Evolutionary conservation across 2,113 vertebrate species (phyloP), one percentile per base, ranked within the genome.

Genomic region (Salvator merianae): DNA sequence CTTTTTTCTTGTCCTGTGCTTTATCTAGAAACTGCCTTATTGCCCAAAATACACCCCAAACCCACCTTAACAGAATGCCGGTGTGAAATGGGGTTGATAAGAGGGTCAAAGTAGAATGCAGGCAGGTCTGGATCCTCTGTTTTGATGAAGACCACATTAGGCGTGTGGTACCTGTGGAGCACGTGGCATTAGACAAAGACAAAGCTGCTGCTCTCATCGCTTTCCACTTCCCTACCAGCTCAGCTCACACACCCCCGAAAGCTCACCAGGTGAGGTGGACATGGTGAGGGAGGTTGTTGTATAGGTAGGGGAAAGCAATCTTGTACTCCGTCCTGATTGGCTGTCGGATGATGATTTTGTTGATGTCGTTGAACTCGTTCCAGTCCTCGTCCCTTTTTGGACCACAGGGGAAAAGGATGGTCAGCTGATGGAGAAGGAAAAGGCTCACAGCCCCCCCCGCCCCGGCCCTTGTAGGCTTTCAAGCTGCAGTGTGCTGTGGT

Each of bases 291-390:
- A 99, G 95, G 91, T 99, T 99, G 94, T 99, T 99, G 95, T 99
- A 99, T 87, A 99, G 88, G 90, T 99, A 99, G 0, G 98, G 99
- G 81, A 99, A 99, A 40, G 98, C 99, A 0, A 99, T 99, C 95
- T 99, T 99, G 93, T 99, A 99, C 90, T 99, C 99, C 0, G 98
- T 99, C 88, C 98, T 97, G 91, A 99, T 99, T 0, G 98, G 98
- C 94, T 99, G 98, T 62, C 98, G 95, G 87, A 99, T 99, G 93
- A 99, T 99, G 88, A 99, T 99, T 90, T 99, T 99, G 94, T 99
- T 99, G 94, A 99, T 99, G 94, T 99, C 99, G 16, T 99, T 99
- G 92, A 99, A 99, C 89, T 99, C 99, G 50, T 99, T 99, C 99
- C 99, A 99, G 93, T 99, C 99, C 96, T 99, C 99, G 94, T 99